These are phyloP conservation scores for Colletes collaris DNA, from an alignment of 2,888 invertebrate species.

Conservation along the genomic window DNA sequence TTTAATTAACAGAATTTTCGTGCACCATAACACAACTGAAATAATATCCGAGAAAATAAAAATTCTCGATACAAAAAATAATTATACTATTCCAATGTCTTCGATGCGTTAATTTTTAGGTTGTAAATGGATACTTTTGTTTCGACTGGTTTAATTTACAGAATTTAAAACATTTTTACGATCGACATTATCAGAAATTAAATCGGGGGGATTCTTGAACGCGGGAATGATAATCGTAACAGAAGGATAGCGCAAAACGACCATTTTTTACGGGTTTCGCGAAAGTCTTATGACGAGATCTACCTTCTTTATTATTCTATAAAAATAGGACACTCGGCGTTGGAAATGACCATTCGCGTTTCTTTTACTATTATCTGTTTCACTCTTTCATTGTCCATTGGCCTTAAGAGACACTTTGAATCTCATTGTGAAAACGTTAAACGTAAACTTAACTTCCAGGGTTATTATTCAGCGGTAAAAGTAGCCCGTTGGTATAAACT, in stretches of 20 bases:
- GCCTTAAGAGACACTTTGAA: constrained; percentile 48
- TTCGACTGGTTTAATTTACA: too few relatives aligned
- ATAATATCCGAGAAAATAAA: constrained; percentile 4
- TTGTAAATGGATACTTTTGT: too few relatives aligned
- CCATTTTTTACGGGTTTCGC: constrained; percentile 11
- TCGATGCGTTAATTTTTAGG: too few relatives aligned
- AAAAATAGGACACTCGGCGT: constrained; percentile 73
- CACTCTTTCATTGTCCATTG: constrained; percentile 39
- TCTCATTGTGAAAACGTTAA: constrained; percentile 45
- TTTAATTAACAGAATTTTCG: not conserved
- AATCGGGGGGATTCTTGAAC: constrained; percentile 6
- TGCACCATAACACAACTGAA: constrained; percentile 20
- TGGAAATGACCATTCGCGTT: constrained; percentile 38
- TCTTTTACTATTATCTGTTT: constrained; percentile 41
- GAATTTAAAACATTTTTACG: not conserved
- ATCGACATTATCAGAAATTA: not conserved
- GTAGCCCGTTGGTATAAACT: constrained; percentile 34
- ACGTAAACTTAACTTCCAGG: constrained; percentile 32
- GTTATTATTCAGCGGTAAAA: constrained; percentile 12
- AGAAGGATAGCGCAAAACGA: constrained; percentile 7
- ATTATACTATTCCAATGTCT: too few relatives aligned
- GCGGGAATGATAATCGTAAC: constrained; percentile 1
- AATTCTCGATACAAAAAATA: too few relatives aligned
- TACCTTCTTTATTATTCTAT: constrained; percentile 75
- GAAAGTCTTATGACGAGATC: constrained; percentile 48